These are phyloP conservation scores for Amaurobius ferox DNA, from an alignment of 2,888 invertebrate species.

Conservation along the genomic window DNA sequence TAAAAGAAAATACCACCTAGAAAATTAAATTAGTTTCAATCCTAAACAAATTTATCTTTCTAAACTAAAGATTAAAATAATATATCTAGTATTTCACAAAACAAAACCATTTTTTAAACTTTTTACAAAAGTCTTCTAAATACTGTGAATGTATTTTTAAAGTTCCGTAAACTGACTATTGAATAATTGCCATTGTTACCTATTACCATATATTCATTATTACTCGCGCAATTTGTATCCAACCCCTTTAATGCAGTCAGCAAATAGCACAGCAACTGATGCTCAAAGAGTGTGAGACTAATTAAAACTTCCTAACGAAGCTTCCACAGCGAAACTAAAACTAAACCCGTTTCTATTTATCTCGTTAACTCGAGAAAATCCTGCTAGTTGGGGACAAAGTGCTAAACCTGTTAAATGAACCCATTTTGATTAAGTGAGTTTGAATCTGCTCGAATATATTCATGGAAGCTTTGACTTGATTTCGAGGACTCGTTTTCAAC, in stretches of 20 bases:
- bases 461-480: no score
- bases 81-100: conserved; percentile 37
- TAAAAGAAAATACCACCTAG: no score
- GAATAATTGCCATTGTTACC: conserved; percentile 45
- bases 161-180: conserved; percentile 1
- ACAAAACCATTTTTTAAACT: conserved; percentile 17
- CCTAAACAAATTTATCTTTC: no score
- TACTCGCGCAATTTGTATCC: conserved; percentile 42
- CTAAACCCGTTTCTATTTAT: conserved; percentile 57
- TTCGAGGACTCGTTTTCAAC: no score
- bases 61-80: no score
- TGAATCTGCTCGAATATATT: conserved; percentile 43
- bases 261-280: conserved; percentile 52
- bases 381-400: conserved; percentile 52
- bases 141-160: neutral
- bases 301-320: conserved; percentile 71
- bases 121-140: neutral
- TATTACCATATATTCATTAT: conserved; percentile 49
- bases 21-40: no score
- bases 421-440: conserved; percentile 53
- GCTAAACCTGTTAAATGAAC: conserved; percentile 58
- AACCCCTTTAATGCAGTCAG: conserved; percentile 57
- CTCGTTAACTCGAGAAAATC: conserved; percentile 61
- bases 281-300: conserved; percentile 40
- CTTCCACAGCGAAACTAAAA: conserved; percentile 56